Base-by-base conservation (phyloP, 2,797 vertebrate genomes). In the Pseudochirops corinnae region DNA sequence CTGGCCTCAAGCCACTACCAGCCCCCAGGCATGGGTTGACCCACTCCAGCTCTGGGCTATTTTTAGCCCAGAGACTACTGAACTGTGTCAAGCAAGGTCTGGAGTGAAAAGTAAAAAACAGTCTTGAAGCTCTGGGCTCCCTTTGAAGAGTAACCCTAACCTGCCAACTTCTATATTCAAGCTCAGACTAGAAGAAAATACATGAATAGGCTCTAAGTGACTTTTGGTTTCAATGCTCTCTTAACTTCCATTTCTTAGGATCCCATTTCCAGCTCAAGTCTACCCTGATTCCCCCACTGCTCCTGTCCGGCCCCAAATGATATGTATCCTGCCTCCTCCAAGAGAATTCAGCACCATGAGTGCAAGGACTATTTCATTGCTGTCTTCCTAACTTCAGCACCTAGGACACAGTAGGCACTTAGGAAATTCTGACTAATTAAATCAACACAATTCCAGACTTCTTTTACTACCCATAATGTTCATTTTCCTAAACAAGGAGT, bases 401-500 rank as follows among this genome's bases (percentile, higher is more conserved):
- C 14, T 74, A 74, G 14, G 5, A 18, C 14, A 18, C 14, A n/a
- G 5, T 1, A 74, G 62, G 33, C 62, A n/a, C 33, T 74, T n/a
- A n/a, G 33, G 31, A 67, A 33, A 74, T 5, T 74, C 5, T 74
- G 62, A 39, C 16, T n/a, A 29, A 16, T 67, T 67, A 60, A 62
- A 33, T 62, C 33, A 95, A 39, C 5, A 24, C 1, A 31, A 33
- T n/a, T 92, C 57, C 60, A 55, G 52, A 28, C 46, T 29, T 92
- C 26, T 67, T 67, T 67, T 67, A 67, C 33, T 67, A n/a, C 13
- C 92, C 50, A 58, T 58, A 62, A 87, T 92, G 92, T 96, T 95
- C 82, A 93, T 53, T 95, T 97, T 94, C 24, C 60, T 91, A 55
- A 92, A 96, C 5, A 91, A 94, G 93, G 0, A 50, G 24, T 53